Base-by-base conservation (phyloP, 2,888 invertebrate species). In the Adelphocoris suturalis region DNA sequence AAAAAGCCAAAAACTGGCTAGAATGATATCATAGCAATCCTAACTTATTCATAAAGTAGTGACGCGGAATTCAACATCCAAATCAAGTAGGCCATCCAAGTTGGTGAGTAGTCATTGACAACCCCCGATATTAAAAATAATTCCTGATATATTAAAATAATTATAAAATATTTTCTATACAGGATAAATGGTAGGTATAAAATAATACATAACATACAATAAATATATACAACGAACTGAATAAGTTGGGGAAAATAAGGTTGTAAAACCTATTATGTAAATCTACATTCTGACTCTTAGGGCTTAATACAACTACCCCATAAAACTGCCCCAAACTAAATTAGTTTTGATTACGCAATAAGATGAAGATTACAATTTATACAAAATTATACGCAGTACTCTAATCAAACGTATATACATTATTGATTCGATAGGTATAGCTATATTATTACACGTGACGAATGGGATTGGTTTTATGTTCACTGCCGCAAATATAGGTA, bases 141-240 rank as follows among this genome's bases (percentile, higher is more conserved):
- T 82, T 23, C 82, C 14, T 28, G 82, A 1, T n/a, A 23, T 80
- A 28, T 46, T 28, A 80, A 80, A 80, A 80, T 82, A 82, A 82
- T 14, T 23, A 23, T 23, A 23, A 52, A 82, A 82, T 82, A 46
- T 82, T 82, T n/a, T 82, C 82, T 82, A 82, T 82, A 52, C 82
- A 82, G 13, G n/a, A 47, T 82, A 52, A 82, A 52, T 82, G 52
- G 52, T 82, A 82, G 52, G 52, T 82, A 82, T 19, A 82, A 82
- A 82, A 82, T 82, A 82, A 52, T 52, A 82, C 82, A 82, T 52
- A 23, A 0, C 4, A 19, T 23, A 27, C 23, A 52, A 23, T 52
- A 52, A n/a, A 52, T 52, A 82, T 80, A 12, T 80, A 80, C 78
- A 80, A 37, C 78, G 0, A 23, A 47, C 14, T 14, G 14, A 13